Evolutionary conservation across 2,113 vertebrate genomes (phyloP).

Genomic region (Trematocara variabile): DNA sequence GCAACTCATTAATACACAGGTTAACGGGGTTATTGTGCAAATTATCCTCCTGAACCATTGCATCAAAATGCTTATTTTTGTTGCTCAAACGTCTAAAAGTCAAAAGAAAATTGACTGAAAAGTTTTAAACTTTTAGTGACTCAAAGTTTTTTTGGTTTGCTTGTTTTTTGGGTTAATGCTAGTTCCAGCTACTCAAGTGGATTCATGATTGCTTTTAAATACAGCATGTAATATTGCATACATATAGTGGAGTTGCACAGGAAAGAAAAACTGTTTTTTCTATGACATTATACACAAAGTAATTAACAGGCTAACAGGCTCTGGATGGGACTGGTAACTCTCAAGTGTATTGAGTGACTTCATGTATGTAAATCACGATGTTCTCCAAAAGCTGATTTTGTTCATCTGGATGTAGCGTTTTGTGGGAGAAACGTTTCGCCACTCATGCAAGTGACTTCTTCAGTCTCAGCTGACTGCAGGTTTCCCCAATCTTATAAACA

Average conservation of each 20-base stretch:
- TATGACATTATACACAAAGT: neutral
- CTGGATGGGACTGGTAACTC: neutral
- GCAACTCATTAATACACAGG: neutral
- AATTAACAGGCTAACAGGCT: neutral
- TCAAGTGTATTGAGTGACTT: neutral
- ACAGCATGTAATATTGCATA: neutral
- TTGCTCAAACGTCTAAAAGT: neutral
- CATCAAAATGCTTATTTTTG: neutral
- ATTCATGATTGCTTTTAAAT: neutral
- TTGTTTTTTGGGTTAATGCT: neutral
- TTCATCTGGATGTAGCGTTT: neutral
- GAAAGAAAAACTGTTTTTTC: neutral
- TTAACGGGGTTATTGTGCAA: neutral
- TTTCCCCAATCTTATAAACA: too few relatives aligned
- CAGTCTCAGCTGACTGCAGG: too few relatives aligned
- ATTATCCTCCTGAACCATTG: neutral
- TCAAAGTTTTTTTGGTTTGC: neutral
- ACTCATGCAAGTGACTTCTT: too few relatives aligned
- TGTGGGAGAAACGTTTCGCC: neutral
- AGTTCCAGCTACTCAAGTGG: neutral
- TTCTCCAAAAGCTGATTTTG: neutral
- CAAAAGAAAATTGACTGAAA: neutral
- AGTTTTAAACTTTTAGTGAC: neutral
- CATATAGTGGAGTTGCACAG: neutral
- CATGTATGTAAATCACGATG: neutral